Evolutionary conservation across 2,888 invertebrate genomes (phyloP), one percentile per base, ranked within the genome.

Genomic region (Plagodis pulveraria): DNA sequence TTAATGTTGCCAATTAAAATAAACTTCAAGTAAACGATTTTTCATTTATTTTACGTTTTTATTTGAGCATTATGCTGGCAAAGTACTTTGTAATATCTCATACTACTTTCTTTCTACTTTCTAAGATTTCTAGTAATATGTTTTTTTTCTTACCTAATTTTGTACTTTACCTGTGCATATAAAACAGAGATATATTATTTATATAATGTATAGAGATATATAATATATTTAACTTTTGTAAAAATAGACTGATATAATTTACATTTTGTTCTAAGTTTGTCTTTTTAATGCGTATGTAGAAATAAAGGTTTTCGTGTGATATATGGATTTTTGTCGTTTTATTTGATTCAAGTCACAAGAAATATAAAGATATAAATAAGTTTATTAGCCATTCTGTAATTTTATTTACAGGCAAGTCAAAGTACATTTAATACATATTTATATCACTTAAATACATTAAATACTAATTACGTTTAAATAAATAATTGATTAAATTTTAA

Each of bases 251-350:
- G 80, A 80, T 73, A 67, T 76, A 62, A 77, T 78, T 67, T 77
- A 74, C 69, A 68, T 66, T 70, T 72, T 77, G 68, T 63, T 77
- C 51, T 66, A 67, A 58, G 69, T 71, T 71, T 77, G 72, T 70
- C 66, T 72, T 72, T 74, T 69, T 69, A 69, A 69, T 76, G 69
- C 76, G 74, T 72, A 77, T 79, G 58, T 74, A 78, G 74, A 75
- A 80, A 70, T 79, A 80, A 79, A 79, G 64, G 73, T 76, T 79
- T 59, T 80, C 74, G 81, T 78, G 80, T 80, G 80, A 72, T 52
- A 67, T 32, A 52, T 48, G 9, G 50, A 61, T 40, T 42, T 34
- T 11, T 10, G 49, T 40, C 41, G 51, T 56, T 61, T 54, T 36
- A 36, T 50, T 50, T 32, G 8, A 22, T 22, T 22, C 22, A 22